Conservation (phyloP, 1,140 invertebrate species). For the Gonatopus flavifemur region DNA sequence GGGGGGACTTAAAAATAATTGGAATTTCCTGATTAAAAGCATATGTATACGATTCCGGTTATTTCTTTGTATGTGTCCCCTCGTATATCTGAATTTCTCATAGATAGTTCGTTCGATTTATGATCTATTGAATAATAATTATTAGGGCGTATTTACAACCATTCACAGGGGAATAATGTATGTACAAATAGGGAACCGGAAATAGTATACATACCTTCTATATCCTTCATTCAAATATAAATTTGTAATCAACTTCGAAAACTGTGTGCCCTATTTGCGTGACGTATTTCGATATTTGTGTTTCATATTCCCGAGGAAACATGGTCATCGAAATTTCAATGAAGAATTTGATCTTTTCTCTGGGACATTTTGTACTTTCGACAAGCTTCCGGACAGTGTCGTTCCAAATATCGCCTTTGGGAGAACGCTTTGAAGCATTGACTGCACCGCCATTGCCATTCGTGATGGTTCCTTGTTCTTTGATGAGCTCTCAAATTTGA, state of each 20-base stretch:
- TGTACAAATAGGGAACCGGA: too few species aligned
- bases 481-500: conserved; percentile 73
- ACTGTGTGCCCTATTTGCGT: background rate
- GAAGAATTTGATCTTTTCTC: conserved; percentile 32
- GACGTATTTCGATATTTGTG: conserved; percentile 3
- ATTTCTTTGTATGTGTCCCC: too few species aligned
- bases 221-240: background rate
- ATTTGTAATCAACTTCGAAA: background rate
- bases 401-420: conserved; percentile 71
- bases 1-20: too few species aligned
- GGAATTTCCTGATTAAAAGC: too few species aligned
- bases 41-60: too few species aligned
- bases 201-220: too few species aligned
- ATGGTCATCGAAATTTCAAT: conserved; percentile 1
- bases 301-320: background rate
- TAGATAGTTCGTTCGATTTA: too few species aligned
- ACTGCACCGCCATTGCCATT: conserved; percentile 68
- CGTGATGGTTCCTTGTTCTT: conserved; percentile 68
- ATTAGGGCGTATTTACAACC: too few species aligned
- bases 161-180: too few species aligned
- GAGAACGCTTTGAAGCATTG: conserved; percentile 74
- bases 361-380: conserved; percentile 60
- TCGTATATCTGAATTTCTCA: too few species aligned
- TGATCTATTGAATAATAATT: too few species aligned
- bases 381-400: conserved; percentile 72